Evolutionary conservation across 2,113 vertebrate genomes (phyloP).

Genomic region (Odontesthes bonariensis): DNA sequence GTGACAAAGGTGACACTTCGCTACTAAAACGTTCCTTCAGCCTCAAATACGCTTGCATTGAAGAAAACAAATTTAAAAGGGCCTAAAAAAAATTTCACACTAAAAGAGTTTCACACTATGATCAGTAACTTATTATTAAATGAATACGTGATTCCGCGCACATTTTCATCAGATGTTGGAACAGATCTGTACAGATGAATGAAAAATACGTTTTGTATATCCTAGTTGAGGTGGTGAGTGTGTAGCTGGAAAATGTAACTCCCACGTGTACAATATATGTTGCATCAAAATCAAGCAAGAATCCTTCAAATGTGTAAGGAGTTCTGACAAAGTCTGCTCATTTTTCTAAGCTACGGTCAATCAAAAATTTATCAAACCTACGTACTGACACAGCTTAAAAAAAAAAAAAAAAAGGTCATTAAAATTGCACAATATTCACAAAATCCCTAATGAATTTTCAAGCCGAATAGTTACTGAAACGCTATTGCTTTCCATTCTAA

Average conservation of each 20-base stretch:
- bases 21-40: conserved; percentile 1
- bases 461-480: too few species aligned
- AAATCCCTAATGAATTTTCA: too few species aligned
- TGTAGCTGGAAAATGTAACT: accelerated
- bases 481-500: too few species aligned
- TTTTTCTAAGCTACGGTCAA: too few species aligned
- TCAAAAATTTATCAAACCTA: not conserved
- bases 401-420: too few species aligned
- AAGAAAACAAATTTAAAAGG: too few species aligned
- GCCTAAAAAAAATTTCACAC: too few species aligned
- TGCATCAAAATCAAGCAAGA: not conserved
- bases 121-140: not conserved
- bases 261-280: not conserved
- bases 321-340: too few species aligned
- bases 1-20: not conserved
- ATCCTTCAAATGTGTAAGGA: not conserved
- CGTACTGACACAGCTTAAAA: not conserved
- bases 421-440: too few species aligned
- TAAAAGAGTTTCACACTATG: not conserved
- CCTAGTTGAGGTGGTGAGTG: not conserved
- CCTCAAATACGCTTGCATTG: not conserved
- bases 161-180: not conserved
- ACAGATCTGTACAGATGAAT: not conserved
- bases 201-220: conserved; percentile 5
- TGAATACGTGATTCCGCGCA: not conserved